phyloP scores from a whole-genome alignment of 2,797 vertebrate species.

The Neosilurus hyrtlii region DNA sequence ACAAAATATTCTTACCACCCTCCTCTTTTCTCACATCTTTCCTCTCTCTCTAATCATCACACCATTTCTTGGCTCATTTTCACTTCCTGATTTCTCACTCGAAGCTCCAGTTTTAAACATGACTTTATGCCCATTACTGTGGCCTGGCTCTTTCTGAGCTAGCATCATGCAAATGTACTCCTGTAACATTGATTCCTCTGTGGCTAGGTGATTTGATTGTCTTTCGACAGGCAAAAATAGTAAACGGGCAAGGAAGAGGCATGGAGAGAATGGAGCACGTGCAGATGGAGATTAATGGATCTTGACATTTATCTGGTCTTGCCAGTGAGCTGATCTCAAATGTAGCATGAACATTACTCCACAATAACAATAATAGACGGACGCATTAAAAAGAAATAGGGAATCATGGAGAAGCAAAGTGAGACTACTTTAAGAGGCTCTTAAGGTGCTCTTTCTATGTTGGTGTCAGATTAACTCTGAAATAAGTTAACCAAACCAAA shows the following conservation, averaged over 20 bases:
- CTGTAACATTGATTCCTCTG: slow-evolving; percentile 50
- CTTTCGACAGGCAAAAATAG: slow-evolving; percentile 51
- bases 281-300: slow-evolving; percentile 31
- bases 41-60: slow-evolving; percentile 19
- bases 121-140: slow-evolving; percentile 37
- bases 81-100: not conserved
- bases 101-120: slow-evolving; percentile 33
- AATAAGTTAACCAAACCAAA: slow-evolving; percentile 12
- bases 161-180: slow-evolving; percentile 50
- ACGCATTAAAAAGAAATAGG: slow-evolving; percentile 45
- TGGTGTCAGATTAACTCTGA: slow-evolving; percentile 7
- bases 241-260: slow-evolving; percentile 39
- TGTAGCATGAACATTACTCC: slow-evolving; percentile 40
- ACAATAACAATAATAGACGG: slow-evolving; percentile 45
- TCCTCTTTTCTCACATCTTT: not conserved
- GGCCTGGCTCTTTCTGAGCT: slow-evolving; percentile 29
- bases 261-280: not conserved
- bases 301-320: slow-evolving; percentile 44
- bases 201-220: slow-evolving; percentile 54
- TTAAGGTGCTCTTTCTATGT: not conserved
- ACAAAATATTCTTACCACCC: not conserved
- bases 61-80: slow-evolving; percentile 18
- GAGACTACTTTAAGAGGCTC: not conserved
- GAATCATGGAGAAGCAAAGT: not conserved
- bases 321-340: slow-evolving; percentile 46